phyloP scores from a whole-genome alignment of 1,140 invertebrate genomes.

The Saccostrea glomerata region DNA sequence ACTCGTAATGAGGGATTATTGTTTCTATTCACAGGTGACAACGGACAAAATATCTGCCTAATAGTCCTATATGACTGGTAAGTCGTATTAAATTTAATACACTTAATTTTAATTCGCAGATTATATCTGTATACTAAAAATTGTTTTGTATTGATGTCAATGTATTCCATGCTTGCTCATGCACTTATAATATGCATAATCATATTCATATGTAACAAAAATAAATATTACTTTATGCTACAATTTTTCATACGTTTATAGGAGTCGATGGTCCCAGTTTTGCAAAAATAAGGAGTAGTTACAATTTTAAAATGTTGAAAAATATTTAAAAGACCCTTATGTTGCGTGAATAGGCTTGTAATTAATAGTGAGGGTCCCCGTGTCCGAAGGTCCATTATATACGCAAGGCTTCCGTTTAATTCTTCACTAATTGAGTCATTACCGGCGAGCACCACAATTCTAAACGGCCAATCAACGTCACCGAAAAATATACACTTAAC shows the following conservation, averaged over 20 bases:
- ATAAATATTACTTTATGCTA: too few relatives aligned
- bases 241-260: neutral
- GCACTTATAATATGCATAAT: too few relatives aligned
- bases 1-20: slow-evolving; percentile 27
- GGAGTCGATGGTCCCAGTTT: neutral
- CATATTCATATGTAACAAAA: too few relatives aligned
- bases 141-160: neutral
- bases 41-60: slow-evolving; percentile 4
- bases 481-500: neutral
- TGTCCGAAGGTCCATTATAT: slow-evolving; percentile 28
- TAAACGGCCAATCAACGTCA: slow-evolving; percentile 11
- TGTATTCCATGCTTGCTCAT: neutral
- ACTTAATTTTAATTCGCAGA: slow-evolving; percentile 35
- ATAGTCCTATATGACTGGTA: slow-evolving; percentile 10
- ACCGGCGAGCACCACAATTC: neutral
- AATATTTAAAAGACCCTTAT: neutral
- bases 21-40: slow-evolving; percentile 14
- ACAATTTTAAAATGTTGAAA: neutral
- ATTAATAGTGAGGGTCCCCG: slow-evolving; percentile 1
- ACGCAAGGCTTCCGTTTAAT: slow-evolving; percentile 12
- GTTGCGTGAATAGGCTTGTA: slow-evolving; percentile 32
- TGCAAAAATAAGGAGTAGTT: neutral
- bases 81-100: slow-evolving; percentile 37
- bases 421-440: slow-evolving; percentile 28
- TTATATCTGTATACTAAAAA: neutral